These are phyloP conservation scores for Arothron firmamentum DNA, from an alignment of 2,113 vertebrate species.

Conservation along the genomic window DNA sequence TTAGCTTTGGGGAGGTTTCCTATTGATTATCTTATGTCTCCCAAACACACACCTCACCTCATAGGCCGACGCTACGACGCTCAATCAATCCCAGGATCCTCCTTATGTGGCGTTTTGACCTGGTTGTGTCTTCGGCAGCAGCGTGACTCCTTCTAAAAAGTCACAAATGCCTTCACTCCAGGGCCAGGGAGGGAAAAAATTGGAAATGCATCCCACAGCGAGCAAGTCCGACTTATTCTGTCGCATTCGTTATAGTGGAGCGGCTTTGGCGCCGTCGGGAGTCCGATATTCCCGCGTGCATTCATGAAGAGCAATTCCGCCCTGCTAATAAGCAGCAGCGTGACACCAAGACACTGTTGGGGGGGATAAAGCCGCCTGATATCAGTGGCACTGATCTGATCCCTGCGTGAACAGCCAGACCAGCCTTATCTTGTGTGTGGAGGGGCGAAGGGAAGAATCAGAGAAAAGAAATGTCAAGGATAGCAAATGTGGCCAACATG, in stretches of 20 bases:
- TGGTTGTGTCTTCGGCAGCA: slow-evolving; percentile 1
- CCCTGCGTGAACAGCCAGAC: slow-evolving; percentile 51
- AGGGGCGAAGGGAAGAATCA: slow-evolving; percentile 40
- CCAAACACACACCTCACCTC: slow-evolving; percentile 54
- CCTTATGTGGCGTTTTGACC: slow-evolving; percentile 37
- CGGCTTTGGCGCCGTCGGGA: slow-evolving; percentile 34
- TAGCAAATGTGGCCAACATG: slow-evolving; percentile 65
- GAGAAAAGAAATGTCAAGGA: slow-evolving; percentile 70
- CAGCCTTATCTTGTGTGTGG: slow-evolving; percentile 63
- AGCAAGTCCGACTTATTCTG: slow-evolving; percentile 35
- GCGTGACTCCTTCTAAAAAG: slow-evolving; percentile 2
- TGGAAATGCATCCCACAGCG: slow-evolving; percentile 25
- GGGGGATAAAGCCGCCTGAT: slow-evolving; percentile 46
- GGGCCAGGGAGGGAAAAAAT: slow-evolving; percentile 22
- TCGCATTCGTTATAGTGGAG: slow-evolving; percentile 51
- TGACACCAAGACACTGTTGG: slow-evolving; percentile 31
- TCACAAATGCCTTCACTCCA: slow-evolving; percentile 12
- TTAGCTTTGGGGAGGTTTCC: slow-evolving; percentile 59
- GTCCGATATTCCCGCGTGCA: slow-evolving; percentile 52
- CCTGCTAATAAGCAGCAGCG: slow-evolving; percentile 60
- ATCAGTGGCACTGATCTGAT: slow-evolving; percentile 66
- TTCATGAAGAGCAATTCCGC: slow-evolving; percentile 50
- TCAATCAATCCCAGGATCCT: slow-evolving; percentile 51
- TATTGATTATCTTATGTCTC: slow-evolving; percentile 62
- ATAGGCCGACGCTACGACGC: slow-evolving; percentile 38